A percentile compares a stretch with the other conserved stretches of the same genome.
Evolutionary conservation across 1,140 invertebrate genomes (phyloP).

Genomic region (Zeugodacus cucurbitae): DNA sequence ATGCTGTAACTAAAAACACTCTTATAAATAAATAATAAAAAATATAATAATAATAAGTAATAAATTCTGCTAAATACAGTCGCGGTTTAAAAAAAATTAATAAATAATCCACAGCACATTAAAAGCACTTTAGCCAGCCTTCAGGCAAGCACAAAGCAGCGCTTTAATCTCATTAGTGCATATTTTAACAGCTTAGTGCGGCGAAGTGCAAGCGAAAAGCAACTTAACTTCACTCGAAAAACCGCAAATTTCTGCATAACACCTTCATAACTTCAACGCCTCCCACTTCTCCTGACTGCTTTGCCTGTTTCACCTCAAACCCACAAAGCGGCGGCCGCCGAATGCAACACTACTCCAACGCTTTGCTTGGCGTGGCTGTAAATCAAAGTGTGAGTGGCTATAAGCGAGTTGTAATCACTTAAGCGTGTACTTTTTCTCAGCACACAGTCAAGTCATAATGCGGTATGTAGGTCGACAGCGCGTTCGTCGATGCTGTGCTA

Average conservation of each 20-base stretch:
- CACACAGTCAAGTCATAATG: not conserved
- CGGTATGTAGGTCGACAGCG: not conserved
- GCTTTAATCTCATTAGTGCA: constrained; percentile 16
- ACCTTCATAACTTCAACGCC: not conserved
- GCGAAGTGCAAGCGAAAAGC: not conserved
- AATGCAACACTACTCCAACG: not conserved
- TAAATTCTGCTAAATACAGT: too few species aligned
- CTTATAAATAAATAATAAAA: too few species aligned
- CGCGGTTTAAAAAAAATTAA: not conserved
- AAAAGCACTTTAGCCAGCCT: not conserved
- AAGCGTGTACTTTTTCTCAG: too few species aligned
- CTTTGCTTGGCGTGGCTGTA: not conserved
- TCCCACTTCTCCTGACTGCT: not conserved
- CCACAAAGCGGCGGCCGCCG: not conserved
- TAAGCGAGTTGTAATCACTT: constrained; percentile 20
- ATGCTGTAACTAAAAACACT: too few species aligned
- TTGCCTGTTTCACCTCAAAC: not conserved
- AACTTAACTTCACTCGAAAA: constrained; percentile 12
- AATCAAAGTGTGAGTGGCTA: not conserved
- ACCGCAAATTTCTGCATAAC: not conserved
- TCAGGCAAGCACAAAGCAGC: not conserved
- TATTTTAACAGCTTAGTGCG: not conserved
- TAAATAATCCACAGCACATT: not conserved
- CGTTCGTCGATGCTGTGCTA: not conserved
- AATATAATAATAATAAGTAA: too few species aligned